A percentile compares a stretch with the other conserved stretches of the same genome.
Evolutionary conservation across 1,140 invertebrate species (phyloP).

Genomic region (Phthorimaea operculella): DNA sequence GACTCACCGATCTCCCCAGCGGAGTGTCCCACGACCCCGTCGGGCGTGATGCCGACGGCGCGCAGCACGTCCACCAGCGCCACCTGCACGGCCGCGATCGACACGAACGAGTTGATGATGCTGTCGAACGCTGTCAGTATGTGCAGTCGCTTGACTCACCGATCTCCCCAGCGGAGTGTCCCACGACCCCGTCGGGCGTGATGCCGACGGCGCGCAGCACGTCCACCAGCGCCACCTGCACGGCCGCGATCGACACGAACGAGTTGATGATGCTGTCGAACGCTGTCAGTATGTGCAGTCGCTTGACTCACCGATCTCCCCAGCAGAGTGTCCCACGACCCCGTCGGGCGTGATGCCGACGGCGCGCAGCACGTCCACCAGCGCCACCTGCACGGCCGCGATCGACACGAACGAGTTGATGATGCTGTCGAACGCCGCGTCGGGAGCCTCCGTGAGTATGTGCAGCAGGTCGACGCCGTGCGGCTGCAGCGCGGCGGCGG

Average conservation of each 20-base stretch:
- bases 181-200: constrained; percentile 91
- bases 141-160: too few relatives aligned
- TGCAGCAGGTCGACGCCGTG: constrained; percentile 85
- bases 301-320: constrained; percentile 87
- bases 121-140: too few relatives aligned
- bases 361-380: constrained; percentile 85
- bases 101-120: constrained; percentile 43
- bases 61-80: constrained; percentile 88
- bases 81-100: constrained; percentile 77
- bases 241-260: constrained; percentile 23
- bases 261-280: constrained; percentile 74
- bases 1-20: constrained; percentile 90
- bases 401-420: constrained; percentile 93
- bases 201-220: constrained; percentile 81
- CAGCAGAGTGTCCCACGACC: constrained; percentile 96
- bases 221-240: constrained; percentile 94
- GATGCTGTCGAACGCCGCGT: constrained; percentile 83
- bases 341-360: constrained; percentile 89
- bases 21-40: constrained; percentile 96
- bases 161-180: constrained; percentile 95
- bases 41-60: constrained; percentile 81
- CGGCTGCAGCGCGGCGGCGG: constrained; percentile 79
- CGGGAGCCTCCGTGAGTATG: constrained; percentile 80
- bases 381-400: constrained; percentile 93
- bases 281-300: too few relatives aligned